phyloP scores from a whole-genome alignment of 2,888 invertebrate genomes.

The Ophioninae sp. region DNA sequence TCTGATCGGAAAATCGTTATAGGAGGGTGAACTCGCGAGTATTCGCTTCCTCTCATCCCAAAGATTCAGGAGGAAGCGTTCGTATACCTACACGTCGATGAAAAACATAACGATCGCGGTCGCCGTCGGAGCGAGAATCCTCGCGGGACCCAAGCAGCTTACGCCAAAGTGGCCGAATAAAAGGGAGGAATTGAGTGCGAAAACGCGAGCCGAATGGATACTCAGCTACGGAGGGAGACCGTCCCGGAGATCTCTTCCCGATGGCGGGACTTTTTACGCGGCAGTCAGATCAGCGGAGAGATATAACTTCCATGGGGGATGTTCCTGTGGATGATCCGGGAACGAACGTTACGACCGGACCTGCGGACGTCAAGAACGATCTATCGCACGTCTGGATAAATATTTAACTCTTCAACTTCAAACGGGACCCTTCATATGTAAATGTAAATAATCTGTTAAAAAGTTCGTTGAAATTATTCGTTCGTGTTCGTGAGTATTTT shows the following conservation, averaged over 20 bases:
- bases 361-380: constrained; percentile 24
- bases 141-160: constrained; percentile 18
- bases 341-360: constrained; percentile 46
- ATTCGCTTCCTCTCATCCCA: too few species aligned
- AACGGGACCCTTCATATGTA: too few species aligned
- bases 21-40: too few species aligned
- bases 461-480: too few species aligned
- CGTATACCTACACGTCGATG: neutral
- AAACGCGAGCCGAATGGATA: constrained; percentile 30
- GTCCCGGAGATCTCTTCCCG: constrained; percentile 26
- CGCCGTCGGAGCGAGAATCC: neutral
- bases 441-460: too few species aligned
- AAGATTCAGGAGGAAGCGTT: neutral
- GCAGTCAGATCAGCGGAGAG: constrained; percentile 40
- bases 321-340: constrained; percentile 14
- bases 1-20: too few species aligned
- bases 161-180: constrained; percentile 44
- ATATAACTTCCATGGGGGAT: neutral
- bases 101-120: neutral
- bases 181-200: constrained; percentile 32
- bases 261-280: constrained; percentile 16
- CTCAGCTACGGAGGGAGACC: constrained; percentile 5
- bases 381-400: neutral
- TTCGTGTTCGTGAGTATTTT: too few species aligned
- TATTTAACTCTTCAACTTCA: too few species aligned